Percentiles rank a stretch among this genome's conserved stretches.
phyloP scores from a whole-genome alignment of 2,888 invertebrate genomes.

The Spilarctia lutea region DNA sequence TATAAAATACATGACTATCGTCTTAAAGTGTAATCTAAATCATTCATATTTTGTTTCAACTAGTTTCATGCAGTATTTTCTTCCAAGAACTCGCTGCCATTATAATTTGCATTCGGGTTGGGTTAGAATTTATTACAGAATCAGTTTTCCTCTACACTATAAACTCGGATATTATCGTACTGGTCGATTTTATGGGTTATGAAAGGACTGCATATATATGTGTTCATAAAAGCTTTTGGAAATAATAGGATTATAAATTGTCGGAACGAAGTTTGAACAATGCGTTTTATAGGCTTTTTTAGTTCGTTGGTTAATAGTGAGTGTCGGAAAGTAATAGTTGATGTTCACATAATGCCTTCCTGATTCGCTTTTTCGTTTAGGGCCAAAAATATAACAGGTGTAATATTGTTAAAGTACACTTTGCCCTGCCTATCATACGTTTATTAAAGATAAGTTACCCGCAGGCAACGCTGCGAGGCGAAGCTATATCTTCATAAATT shows the following conservation, averaged over 20 bases:
- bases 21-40: conserved; percentile 46
- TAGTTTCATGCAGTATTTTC: conserved; percentile 45
- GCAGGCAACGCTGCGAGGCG: too few relatives aligned
- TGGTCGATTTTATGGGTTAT: not conserved
- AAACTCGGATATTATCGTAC: conserved; percentile 29
- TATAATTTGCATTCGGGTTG: conserved; percentile 44
- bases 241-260: conserved; percentile 1
- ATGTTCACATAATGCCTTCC: not conserved
- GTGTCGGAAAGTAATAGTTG: not conserved
- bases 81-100: conserved; percentile 42
- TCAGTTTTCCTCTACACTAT: conserved; percentile 28
- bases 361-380: not conserved
- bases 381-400: too few relatives aligned
- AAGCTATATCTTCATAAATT: too few relatives aligned
- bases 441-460: too few relatives aligned
- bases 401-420: not conserved
- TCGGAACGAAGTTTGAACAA: not conserved
- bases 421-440: not conserved
- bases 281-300: not conserved
- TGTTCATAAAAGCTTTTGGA: conserved; percentile 4
- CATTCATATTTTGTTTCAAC: conserved; percentile 46
- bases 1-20: conserved; percentile 35
- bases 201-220: not conserved
- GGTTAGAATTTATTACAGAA: conserved; percentile 39
- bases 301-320: not conserved